Base-by-base conservation (phyloP, 1,140 invertebrate genomes). In the Drosophila ercepeae region DNA sequence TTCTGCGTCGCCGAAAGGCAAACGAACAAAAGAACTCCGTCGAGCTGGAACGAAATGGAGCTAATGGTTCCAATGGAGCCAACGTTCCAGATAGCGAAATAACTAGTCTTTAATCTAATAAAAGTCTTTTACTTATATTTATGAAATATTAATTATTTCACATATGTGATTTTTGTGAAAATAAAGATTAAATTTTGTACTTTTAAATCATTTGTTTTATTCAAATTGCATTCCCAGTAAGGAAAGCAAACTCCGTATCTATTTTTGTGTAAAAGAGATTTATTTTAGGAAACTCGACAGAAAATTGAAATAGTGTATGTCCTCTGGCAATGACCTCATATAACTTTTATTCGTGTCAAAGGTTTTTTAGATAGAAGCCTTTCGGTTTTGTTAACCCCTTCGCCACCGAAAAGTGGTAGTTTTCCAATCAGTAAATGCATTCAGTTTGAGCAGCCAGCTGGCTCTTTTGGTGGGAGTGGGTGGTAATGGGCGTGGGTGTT, bases 401-500 rank as follows among this genome's bases (percentile, higher is more conserved):
- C 13, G 1, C 25, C 25, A 19, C 2, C 9, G 3, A 36, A 59
- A 72, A 77, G 73, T 70, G 63, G 75, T 81, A 89, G 88, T 86
- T 89, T 90, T 90, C 70, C 77, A 90, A 90, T 90, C 89, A 90
- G 75, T 84, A 90, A 90, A 90, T 90, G 89, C 89, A 89, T 90
- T 90, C 89, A 90, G 69, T 81, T 67, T 88, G 76, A 61, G 83
- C 84, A 75, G 52, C 74, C 76, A 89, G 49, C 59, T 67, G 60
- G 18, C 13, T 11, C 7, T 8, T 18, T 3, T 42, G 39, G 39
- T 8, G 39, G 14, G 53, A 54, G 45, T 63, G 52, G 54, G 81
- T 58, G 72, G 29, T 11, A 32, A 32, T 78, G 78, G 63, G 21
- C 21, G n/a, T n/a, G n/a, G n/a, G n/a, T 51, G 27, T 57, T 54